These are phyloP conservation scores for Epizoanthus stellaris DNA, from an alignment of 92 coral and sea anemone species.

Conservation along the genomic window DNA sequence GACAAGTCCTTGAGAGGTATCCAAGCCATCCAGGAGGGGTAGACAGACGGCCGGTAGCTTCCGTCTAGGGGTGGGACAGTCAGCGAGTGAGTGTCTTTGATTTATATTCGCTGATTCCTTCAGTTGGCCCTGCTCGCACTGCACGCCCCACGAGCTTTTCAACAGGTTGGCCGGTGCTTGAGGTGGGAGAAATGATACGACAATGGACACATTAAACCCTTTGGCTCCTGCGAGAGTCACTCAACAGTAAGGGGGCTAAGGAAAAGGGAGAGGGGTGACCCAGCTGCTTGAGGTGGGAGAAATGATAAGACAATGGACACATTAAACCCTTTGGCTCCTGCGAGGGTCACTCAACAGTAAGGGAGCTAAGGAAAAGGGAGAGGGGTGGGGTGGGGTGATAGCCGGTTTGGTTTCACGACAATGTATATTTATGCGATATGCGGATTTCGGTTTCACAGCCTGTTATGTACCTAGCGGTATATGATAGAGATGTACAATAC, in stretches of 20 bases:
- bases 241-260: background rate
- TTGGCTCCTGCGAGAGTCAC: background rate
- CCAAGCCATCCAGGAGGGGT: background rate
- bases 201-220: no score
- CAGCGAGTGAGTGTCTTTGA: background rate
- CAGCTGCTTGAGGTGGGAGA: background rate
- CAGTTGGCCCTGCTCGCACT: background rate
- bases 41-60: constrained; percentile 9
- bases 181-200: background rate
- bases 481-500: no score
- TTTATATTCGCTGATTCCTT: background rate
- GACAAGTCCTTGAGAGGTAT: constrained; percentile 21
- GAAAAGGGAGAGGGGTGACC: no score
- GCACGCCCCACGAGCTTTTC: background rate
- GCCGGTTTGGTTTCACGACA: no score
- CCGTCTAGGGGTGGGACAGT: background rate
- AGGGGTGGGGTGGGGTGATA: no score
- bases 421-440: no score
- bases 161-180: background rate
- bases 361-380: no score
- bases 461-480: no score
- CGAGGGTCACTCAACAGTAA: background rate
- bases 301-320: background rate
- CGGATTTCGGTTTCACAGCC: no score
- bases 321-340: background rate